Evolutionary conservation across 1,140 invertebrate genomes (phyloP).

Genomic region (Leptoteleia sp.): DNA sequence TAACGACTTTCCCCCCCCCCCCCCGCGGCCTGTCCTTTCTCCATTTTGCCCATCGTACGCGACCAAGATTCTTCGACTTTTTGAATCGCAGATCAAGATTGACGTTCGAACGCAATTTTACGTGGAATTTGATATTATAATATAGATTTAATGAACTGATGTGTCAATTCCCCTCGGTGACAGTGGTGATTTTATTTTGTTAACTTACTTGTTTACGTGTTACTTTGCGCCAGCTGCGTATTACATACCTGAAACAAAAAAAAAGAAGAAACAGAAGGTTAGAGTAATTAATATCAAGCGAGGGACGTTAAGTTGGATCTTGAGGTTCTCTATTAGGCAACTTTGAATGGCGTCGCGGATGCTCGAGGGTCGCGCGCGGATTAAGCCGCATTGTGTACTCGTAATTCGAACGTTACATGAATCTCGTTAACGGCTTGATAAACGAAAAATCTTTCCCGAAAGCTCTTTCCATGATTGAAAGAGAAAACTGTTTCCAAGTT

Average conservation of each 20-base stretch:
- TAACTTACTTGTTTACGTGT: slow-evolving; percentile 9
- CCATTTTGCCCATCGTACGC: slow-evolving; percentile 50
- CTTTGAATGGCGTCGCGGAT: too few species aligned
- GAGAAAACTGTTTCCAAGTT: slow-evolving; percentile 59
- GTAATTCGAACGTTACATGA: slow-evolving; percentile 37
- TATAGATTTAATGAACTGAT: slow-evolving; percentile 32
- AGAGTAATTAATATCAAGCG: not conserved
- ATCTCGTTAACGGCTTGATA: slow-evolving; percentile 44
- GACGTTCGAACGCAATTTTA: slow-evolving; percentile 33
- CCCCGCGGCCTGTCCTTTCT: slow-evolving; percentile 23
- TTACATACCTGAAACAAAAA: slow-evolving; percentile 9
- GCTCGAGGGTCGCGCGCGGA: too few species aligned
- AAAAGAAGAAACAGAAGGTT: not conserved
- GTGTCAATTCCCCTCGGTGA: slow-evolving; percentile 21
- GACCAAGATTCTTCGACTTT: slow-evolving; percentile 28
- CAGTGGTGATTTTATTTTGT: not conserved
- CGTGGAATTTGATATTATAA: slow-evolving; percentile 38
- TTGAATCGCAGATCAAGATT: slow-evolving; percentile 21
- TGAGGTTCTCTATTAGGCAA: too few species aligned
- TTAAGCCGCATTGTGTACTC: slow-evolving; percentile 2
- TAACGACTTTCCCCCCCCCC: slow-evolving; percentile 40
- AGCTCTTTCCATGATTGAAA: slow-evolving; percentile 62
- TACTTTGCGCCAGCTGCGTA: not conserved
- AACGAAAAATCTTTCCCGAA: slow-evolving; percentile 54
- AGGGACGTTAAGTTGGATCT: too few species aligned